Conservation (phyloP, 2,113 vertebrate genomes). For the Chloebia gouldiae region DNA sequence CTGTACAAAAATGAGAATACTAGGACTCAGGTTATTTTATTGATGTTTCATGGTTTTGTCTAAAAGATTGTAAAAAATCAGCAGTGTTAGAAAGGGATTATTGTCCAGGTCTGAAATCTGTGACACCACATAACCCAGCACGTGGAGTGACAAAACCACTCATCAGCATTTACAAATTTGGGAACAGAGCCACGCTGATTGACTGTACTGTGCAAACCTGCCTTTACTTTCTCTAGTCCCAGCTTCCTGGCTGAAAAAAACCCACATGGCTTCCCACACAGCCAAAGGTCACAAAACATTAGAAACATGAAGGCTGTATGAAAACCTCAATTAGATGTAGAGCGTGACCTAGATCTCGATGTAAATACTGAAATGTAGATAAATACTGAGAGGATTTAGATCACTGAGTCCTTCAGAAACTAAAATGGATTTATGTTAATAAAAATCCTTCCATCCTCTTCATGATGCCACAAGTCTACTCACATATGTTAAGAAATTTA, state of each 20-base stretch:
- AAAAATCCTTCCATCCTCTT: conserved; percentile 29
- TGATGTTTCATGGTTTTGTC: neutral
- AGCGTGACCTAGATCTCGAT: neutral
- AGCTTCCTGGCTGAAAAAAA: neutral
- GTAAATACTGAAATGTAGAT: neutral
- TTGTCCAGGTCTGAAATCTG: neutral
- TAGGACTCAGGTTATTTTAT: neutral
- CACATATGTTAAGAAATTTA: conserved; percentile 20
- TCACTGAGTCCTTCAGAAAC: conserved; percentile 15
- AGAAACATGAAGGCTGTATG: neutral
- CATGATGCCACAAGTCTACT: neutral
- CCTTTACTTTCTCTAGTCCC: neutral
- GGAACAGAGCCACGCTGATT: fast-evolving
- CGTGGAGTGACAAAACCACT: neutral
- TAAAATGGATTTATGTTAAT: conserved; percentile 28
- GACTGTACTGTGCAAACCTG: neutral
- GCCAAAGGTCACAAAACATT: neutral
- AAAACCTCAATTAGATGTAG: neutral
- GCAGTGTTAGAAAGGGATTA: neutral
- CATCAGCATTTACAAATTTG: fast-evolving
- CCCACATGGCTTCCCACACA: neutral
- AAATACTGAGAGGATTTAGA: conserved; percentile 37
- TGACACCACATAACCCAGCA: neutral
- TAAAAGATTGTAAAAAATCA: neutral
- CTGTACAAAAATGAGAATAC: neutral